A percentile compares a stretch with the other conserved stretches of the same genome.
phyloP scores from a whole-genome alignment of 37 sponge, comb jelly and placozoan species.

The Dysidea cf. avara region DNA sequence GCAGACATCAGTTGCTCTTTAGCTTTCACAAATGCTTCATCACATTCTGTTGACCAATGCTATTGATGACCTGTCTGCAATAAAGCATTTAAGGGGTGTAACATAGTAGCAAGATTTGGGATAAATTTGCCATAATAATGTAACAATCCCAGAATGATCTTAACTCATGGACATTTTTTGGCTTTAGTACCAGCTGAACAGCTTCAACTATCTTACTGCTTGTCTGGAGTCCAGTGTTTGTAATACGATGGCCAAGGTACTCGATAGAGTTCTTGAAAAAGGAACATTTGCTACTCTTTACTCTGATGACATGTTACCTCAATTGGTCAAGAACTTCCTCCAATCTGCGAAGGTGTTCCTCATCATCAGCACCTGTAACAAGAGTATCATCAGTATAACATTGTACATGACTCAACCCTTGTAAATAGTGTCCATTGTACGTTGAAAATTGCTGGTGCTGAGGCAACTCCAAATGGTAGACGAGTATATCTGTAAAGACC shows the following conservation, averaged over 20 bases:
- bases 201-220: constrained; percentile 2
- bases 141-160: constrained; percentile 21
- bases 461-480: constrained; percentile 30
- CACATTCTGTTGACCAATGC: constrained; percentile 10
- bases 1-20: constrained; percentile 8
- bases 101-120: constrained; percentile 8
- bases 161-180: constrained; percentile 7
- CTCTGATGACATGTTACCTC: background rate
- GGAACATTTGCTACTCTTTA: constrained; percentile 2
- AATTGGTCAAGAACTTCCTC: constrained; percentile 3
- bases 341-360: background rate
- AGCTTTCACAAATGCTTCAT: constrained; percentile 6
- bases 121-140: no score
- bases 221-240: constrained; percentile 9
- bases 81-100: constrained; percentile 20
- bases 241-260: constrained; percentile 21
- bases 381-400: constrained; percentile 21
- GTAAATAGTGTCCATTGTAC: constrained; percentile 24
- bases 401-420: background rate
- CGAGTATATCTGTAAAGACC: constrained; percentile 33
- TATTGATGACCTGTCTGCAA: constrained; percentile 4
- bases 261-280: constrained; percentile 14
- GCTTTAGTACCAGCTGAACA: background rate
- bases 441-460: constrained; percentile 40
- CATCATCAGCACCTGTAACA: constrained; percentile 9